Base-by-base conservation (phyloP, 2,888 invertebrate species). In the Magallana nippona region DNA sequence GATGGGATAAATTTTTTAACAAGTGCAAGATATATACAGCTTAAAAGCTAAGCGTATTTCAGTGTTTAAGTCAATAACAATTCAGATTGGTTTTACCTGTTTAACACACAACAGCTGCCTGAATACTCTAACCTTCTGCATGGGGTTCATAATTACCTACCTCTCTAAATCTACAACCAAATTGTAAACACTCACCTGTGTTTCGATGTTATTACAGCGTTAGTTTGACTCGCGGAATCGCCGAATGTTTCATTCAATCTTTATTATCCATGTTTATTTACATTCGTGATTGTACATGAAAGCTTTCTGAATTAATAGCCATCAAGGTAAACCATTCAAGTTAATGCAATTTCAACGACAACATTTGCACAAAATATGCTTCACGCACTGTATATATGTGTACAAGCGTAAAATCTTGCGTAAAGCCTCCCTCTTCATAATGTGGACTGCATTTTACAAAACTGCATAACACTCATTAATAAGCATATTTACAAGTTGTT, bases 31-130 rank as follows among this genome's bases (percentile, higher is more conserved):
- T 71, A 27, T 71, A 32, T 17, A 71, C 15, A 10, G 15, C 11
- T 13, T 22, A 15, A 11, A 27, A 22, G 71, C 71, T 71, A 27
- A 71, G 32, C 22, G 71, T 71, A 27, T 71, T 71, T 71, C 32
- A 13, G 71, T 71, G 71, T 71, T 71, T 71, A 27, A 71, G 71
- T 71, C 27, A 71, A 71, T 71, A 71, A 71, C 71, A 71, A 32
- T 71, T 71, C 71, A 71, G 22, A 27, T 71, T 27, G 71, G 32
- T 71, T 44, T 71, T 71, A 71, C 71, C 71, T 71, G 71, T 71
- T 71, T 71, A 71, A 71, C 71, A 22, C 15, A 71, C 71, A 71
- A 71, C 71, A 71, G 71, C 71, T 71, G 71, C 32, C 32, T 71
- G 13, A 71, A 71, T 71, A 71, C 71, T 71, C 13, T 22, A 27